Evolutionary conservation across 2,113 vertebrate genomes (phyloP).

Genomic region (Lamprologus sp.): DNA sequence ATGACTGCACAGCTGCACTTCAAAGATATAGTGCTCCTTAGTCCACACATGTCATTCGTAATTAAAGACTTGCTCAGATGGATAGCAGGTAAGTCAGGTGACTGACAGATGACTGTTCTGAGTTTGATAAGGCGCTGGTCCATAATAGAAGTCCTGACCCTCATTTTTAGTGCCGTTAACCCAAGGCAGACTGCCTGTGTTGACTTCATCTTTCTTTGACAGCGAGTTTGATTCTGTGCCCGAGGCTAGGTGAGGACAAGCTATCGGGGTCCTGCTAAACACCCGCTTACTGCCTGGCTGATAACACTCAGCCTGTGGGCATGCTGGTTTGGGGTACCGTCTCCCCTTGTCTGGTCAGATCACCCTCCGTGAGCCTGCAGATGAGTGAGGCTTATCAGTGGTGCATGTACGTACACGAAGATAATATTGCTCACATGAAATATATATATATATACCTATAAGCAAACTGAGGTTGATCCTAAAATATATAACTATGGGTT

Average conservation of each 20-base stretch:
- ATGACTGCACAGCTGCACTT: constrained; percentile 7
- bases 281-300: constrained; percentile 18
- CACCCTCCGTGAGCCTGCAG: background rate
- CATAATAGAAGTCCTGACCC: constrained; percentile 65
- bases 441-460: background rate
- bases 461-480: constrained; percentile 12
- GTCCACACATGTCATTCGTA: constrained; percentile 12
- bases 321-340: background rate
- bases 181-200: constrained; percentile 13
- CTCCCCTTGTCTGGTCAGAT: background rate
- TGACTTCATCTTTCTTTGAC: constrained; percentile 56
- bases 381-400: constrained; percentile 8
- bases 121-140: constrained; percentile 55
- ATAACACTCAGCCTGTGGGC: constrained; percentile 40
- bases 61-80: constrained; percentile 35
- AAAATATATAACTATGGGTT: constrained; percentile 15
- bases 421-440: background rate
- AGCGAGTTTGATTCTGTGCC: constrained; percentile 36
- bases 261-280: constrained; percentile 36
- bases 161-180: constrained; percentile 57
- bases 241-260: constrained; percentile 32
- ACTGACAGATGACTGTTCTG: constrained; percentile 56
- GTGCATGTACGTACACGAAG: background rate
- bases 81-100: constrained; percentile 44
- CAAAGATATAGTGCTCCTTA: constrained; percentile 31